Percentiles rank a stretch among this genome's conserved stretches.
phyloP scores from a whole-genome alignment of 2,113 vertebrate genomes.

The Gymnarchus niloticus region DNA sequence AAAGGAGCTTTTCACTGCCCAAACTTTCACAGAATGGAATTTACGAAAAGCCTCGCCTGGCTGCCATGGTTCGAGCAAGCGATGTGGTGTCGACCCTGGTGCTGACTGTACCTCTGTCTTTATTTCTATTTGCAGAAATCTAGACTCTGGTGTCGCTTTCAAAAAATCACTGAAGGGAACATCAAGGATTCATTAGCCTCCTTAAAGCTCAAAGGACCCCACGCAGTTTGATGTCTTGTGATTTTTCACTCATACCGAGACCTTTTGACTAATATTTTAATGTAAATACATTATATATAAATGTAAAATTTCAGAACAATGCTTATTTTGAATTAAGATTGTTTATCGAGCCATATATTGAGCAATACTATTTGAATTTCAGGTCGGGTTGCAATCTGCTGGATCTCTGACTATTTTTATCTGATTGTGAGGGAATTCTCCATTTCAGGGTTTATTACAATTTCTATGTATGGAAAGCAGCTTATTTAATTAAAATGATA shows the following conservation, averaged over 20 bases:
- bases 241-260: constrained; percentile 72
- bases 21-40: background rate
- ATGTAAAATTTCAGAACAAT: constrained; percentile 63
- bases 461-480: constrained; percentile 48
- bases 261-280: constrained; percentile 69
- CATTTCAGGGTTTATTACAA: constrained; percentile 59
- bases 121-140: constrained; percentile 16
- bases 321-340: constrained; percentile 72
- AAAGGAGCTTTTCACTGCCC: background rate
- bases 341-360: constrained; percentile 51
- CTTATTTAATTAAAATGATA: constrained; percentile 80
- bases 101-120: background rate
- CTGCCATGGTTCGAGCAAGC: background rate
- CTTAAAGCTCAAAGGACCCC: constrained; percentile 52
- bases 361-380: constrained; percentile 52
- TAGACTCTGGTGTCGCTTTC: constrained; percentile 49
- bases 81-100: background rate
- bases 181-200: constrained; percentile 55
- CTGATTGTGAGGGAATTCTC: constrained; percentile 40
- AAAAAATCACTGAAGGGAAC: constrained; percentile 47
- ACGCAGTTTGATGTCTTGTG: constrained; percentile 62
- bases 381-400: constrained; percentile 72
- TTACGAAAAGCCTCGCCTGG: background rate
- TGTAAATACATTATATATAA: constrained; percentile 78
- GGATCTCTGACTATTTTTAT: constrained; percentile 62